phyloP scores from a whole-genome alignment of 2,797 vertebrate species.

The Syncerus caffer region DNA sequence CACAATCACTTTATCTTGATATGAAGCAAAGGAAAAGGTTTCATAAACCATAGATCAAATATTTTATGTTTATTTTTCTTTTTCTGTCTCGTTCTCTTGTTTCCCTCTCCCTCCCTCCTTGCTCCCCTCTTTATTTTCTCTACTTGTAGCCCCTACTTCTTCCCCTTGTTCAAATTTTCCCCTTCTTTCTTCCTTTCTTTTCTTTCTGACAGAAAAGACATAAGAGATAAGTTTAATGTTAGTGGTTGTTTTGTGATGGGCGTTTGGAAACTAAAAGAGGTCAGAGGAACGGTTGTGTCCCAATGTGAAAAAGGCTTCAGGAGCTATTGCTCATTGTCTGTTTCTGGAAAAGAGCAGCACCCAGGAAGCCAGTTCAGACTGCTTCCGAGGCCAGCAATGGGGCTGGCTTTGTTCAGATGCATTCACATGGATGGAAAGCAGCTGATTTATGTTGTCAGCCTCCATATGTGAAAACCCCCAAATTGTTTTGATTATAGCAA shows the following conservation, averaged over 20 bases:
- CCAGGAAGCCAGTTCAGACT: neutral
- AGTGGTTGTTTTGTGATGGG: neutral
- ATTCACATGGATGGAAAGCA: neutral
- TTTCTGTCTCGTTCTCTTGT: neutral
- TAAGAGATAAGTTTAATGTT: neutral
- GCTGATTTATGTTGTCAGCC: neutral
- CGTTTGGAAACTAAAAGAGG: slow-evolving; percentile 14
- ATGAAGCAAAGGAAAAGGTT: neutral
- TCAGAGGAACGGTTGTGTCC: neutral
- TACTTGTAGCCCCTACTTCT: neutral
- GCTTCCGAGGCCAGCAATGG: neutral
- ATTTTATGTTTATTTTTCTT: neutral
- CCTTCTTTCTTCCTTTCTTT: neutral
- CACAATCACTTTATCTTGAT: neutral
- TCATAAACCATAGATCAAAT: neutral
- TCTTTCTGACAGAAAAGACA: neutral
- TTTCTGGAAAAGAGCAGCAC: neutral
- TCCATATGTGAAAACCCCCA: neutral
- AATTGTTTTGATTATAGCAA: neutral
- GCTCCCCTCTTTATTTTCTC: neutral
- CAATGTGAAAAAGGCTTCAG: neutral
- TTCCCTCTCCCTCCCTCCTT: neutral
- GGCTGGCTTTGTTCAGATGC: neutral
- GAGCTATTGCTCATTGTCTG: neutral
- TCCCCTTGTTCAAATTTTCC: neutral